Percentiles rank a stretch among this genome's conserved stretches.
Conservation (phyloP, 2,797 vertebrate species). For the Clarias pachynema region DNA sequence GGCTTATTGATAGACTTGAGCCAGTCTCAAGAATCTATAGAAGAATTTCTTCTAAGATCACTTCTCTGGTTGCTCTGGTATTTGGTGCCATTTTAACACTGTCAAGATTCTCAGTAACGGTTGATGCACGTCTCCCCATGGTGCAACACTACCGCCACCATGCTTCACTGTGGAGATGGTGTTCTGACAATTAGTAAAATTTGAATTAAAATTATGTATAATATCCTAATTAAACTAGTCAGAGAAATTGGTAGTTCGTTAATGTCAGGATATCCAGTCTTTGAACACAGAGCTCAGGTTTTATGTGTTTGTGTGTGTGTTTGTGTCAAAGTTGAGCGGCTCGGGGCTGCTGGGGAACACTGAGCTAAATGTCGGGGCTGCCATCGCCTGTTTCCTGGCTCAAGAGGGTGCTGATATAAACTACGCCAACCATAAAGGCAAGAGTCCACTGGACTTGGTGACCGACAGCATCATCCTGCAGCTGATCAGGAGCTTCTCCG, state of each 20-base stretch:
- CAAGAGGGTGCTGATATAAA: constrained; percentile 91
- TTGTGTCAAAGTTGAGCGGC: constrained; percentile 76
- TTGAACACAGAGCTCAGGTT: neutral
- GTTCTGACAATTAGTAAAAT: too few species aligned
- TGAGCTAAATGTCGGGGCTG: constrained; percentile 85
- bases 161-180: neutral
- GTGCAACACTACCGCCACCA: neutral
- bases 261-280: neutral
- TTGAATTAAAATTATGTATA: too few species aligned
- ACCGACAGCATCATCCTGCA: constrained; percentile 80
- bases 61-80: neutral
- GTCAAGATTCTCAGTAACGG: neutral
- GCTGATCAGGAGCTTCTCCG: constrained; percentile 88
- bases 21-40: neutral
- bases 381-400: constrained; percentile 90
- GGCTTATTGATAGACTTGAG: too few species aligned
- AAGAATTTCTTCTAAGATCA: neutral
- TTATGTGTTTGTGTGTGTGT: constrained; percentile 27
- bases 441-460: constrained; percentile 88
- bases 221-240: neutral
- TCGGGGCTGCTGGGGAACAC: constrained; percentile 84
- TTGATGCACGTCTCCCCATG: neutral
- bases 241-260: neutral
- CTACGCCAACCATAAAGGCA: constrained; percentile 95
- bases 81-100: neutral